A percentile compares a stretch with the other conserved stretches of the same genome.
Evolutionary conservation across 2,888 invertebrate genomes (phyloP).

Genomic region (Cerceris rybyensis): DNA sequence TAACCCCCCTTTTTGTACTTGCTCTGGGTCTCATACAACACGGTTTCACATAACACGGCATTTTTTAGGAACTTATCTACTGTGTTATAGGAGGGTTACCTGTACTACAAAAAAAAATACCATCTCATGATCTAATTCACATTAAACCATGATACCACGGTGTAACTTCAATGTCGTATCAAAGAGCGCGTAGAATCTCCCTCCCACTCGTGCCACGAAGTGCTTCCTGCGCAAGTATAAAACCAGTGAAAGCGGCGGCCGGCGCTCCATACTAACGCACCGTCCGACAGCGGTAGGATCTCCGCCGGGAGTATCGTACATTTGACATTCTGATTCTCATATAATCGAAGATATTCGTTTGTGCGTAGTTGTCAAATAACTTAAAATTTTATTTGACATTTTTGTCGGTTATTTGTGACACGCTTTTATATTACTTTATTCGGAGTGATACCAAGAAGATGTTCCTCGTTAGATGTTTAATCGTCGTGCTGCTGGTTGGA

Average conservation of each 20-base stretch:
- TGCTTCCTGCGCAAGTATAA: conserved; percentile 79
- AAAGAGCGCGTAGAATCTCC: conserved; percentile 56
- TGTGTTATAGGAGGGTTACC: too few relatives aligned
- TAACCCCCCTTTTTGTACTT: too few relatives aligned
- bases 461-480: conserved; percentile 44
- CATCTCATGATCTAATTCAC: too few relatives aligned
- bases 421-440: conserved; percentile 42
- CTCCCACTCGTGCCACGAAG: conserved; percentile 69
- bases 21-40: too few relatives aligned
- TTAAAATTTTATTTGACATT: background rate
- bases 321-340: conserved; percentile 5
- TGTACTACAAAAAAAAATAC: too few relatives aligned
- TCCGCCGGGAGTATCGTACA: conserved; percentile 56
- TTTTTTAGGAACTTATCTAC: too few relatives aligned
- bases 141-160: too few relatives aligned
- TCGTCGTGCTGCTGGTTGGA: conserved; percentile 67
- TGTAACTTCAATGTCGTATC: conserved; percentile 12
- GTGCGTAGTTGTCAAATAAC: conserved; percentile 4
- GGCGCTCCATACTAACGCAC: conserved; percentile 80
- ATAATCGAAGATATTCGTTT: conserved; percentile 7
- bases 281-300: conserved; percentile 78
- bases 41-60: too few relatives aligned
- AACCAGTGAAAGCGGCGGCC: conserved; percentile 80
- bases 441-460: conserved; percentile 70
- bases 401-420: conserved; percentile 44